Conservation (phyloP, 2,797 vertebrate species). For the Silurus aristotelis region DNA sequence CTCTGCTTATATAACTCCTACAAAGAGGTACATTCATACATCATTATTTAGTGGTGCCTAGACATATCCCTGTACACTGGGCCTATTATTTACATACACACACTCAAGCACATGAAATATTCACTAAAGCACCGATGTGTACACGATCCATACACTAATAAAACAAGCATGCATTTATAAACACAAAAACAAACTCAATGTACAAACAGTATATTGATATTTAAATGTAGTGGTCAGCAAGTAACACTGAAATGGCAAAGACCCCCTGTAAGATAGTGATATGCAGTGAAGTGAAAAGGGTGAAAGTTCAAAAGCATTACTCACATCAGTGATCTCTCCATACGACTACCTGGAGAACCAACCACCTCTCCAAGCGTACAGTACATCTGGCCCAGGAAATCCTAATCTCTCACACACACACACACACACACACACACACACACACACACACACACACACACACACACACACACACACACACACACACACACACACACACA, state of each 20-base stretch:
- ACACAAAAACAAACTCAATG: neutral
- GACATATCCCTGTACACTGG: conserved; percentile 59
- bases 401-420: conserved; percentile 72
- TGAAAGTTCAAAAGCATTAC: conserved; percentile 61
- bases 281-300: neutral
- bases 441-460: neutral
- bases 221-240: neutral
- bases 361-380: conserved; percentile 95
- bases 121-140: conserved; percentile 24
- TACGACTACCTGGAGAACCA: conserved; percentile 88
- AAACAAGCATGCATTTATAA: neutral
- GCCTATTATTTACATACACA: conserved; percentile 54
- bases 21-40: conserved; percentile 61
- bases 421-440: conserved; percentile 27
- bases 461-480: too few species aligned
- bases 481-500: too few species aligned
- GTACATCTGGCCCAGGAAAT: conserved; percentile 96
- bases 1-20: conserved; percentile 58
- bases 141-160: conserved; percentile 12
- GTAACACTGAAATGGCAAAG: neutral
- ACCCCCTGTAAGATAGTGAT: neutral
- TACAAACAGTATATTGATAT: neutral
- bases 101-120: neutral
- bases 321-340: conserved; percentile 92
- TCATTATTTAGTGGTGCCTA: conserved; percentile 53